These are phyloP conservation scores for Tympanoctomys barrerae DNA, from an alignment of 2,797 vertebrate species.

Conservation along the genomic window DNA sequence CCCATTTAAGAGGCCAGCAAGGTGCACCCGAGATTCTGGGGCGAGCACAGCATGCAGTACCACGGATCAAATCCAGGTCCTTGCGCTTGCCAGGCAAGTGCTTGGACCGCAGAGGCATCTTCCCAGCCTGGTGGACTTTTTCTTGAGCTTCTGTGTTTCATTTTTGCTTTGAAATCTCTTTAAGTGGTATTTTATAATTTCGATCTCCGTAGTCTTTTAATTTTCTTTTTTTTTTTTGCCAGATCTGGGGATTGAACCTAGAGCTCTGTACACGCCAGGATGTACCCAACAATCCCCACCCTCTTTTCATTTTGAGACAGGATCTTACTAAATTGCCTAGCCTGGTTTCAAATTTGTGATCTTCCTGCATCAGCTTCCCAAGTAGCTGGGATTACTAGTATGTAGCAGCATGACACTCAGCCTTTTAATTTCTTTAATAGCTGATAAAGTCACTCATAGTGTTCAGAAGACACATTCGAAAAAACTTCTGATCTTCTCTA, in stretches of 20 bases:
- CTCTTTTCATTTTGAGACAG: neutral
- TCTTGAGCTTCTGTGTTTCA: conserved; percentile 11
- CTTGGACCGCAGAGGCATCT: too few relatives aligned
- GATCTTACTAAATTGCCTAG: neutral
- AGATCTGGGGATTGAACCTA: neutral
- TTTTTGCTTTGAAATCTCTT: conserved; percentile 43
- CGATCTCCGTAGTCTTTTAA: neutral
- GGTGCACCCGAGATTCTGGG: too few relatives aligned
- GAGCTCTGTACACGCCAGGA: neutral
- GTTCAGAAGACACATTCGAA: conserved; percentile 13
- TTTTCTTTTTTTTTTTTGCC: neutral
- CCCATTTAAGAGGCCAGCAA: too few relatives aligned
- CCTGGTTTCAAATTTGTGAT: neutral
- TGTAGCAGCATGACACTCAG: neutral
- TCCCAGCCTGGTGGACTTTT: too few relatives aligned
- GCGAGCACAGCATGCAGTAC: too few relatives aligned
- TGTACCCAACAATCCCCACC: too few relatives aligned
- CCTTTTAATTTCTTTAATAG: conserved; percentile 32
- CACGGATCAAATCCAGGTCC: too few relatives aligned
- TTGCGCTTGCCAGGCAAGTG: too few relatives aligned
- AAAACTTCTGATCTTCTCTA: conserved; percentile 27
- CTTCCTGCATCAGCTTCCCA: neutral
- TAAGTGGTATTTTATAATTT: conserved; percentile 34
- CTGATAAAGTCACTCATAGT: conserved; percentile 29
- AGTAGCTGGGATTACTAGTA: neutral